Evolutionary conservation across 2,888 invertebrate species (phyloP).

Genomic region (Hecatera dysodea): DNA sequence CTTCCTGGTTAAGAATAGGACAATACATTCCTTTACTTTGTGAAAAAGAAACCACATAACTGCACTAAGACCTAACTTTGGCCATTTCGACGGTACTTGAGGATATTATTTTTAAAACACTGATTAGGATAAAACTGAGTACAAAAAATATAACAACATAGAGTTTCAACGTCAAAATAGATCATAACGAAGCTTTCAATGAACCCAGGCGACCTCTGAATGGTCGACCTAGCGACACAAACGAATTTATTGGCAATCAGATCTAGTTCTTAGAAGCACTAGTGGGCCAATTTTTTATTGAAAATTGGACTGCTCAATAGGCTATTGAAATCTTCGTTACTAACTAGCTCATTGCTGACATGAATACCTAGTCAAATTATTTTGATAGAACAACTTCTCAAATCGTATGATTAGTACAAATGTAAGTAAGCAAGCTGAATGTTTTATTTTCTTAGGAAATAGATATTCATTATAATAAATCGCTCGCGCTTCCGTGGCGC

Average conservation of each 20-base stretch:
- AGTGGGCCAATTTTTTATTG: slow-evolving; percentile 37
- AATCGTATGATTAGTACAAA: not conserved
- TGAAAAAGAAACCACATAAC: not conserved
- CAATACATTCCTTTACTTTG: no score
- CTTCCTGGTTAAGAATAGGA: slow-evolving; percentile 3
- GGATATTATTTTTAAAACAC: not conserved
- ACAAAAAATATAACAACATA: not conserved
- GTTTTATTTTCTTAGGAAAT: slow-evolving; percentile 3
- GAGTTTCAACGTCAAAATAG: slow-evolving; percentile 16
- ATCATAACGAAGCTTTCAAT: slow-evolving; percentile 3
- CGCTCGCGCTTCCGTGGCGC: slow-evolving; percentile 22
- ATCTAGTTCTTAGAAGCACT: slow-evolving; percentile 29
- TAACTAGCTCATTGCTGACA: slow-evolving; percentile 32
- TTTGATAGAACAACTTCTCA: not conserved
- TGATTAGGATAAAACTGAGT: not conserved
- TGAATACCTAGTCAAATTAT: slow-evolving; percentile 19
- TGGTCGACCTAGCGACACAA: slow-evolving; percentile 28
- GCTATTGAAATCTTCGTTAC: slow-evolving; percentile 32
- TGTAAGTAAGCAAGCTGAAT: not conserved
- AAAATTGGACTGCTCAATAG: slow-evolving; percentile 37
- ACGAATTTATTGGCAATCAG: slow-evolving; percentile 39
- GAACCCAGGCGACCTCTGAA: slow-evolving; percentile 22
- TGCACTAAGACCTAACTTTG: not conserved
- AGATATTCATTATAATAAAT: not conserved
- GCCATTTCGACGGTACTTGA: not conserved